Percentiles rank a stretch among this genome's conserved stretches.
phyloP scores from a whole-genome alignment of 1,140 invertebrate species.

The Apis laboriosa region DNA sequence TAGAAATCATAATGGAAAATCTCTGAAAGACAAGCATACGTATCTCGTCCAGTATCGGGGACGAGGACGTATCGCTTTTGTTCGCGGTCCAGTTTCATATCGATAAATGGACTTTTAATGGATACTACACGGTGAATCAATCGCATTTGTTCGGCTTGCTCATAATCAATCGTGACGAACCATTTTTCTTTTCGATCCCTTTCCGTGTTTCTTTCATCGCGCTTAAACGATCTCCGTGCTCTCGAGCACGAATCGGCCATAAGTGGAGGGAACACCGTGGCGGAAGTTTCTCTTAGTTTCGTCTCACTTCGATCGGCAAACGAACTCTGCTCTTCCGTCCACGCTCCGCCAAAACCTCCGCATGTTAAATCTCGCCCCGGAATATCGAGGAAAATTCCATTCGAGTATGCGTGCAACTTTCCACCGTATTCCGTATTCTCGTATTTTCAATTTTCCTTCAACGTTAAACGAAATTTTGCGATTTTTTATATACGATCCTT shows the following conservation, averaged over 20 bases:
- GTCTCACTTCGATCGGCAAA: neutral
- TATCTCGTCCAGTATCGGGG: conserved; percentile 36
- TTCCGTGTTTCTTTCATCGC: neutral
- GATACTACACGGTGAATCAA: conserved; percentile 39
- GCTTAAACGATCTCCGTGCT: neutral
- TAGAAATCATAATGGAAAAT: neutral
- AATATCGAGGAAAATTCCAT: conserved; percentile 7
- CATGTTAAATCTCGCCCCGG: neutral
- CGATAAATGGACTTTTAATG: conserved; percentile 64
- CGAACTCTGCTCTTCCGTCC: neutral
- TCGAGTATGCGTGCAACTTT: neutral
- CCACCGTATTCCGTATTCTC: neutral
- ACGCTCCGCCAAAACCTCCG: neutral
- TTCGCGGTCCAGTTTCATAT: conserved; percentile 28
- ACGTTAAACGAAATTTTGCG: neutral
- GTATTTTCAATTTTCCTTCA: too few species aligned
- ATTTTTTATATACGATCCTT: too few species aligned
- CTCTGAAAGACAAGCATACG: conserved; percentile 20
- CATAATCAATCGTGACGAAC: conserved; percentile 61
- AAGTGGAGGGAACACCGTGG: neutral
- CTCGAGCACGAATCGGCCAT: neutral
- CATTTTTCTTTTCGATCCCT: conserved; percentile 52
- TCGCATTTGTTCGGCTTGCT: conserved; percentile 47
- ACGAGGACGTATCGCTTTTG: conserved; percentile 40
- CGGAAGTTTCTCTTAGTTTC: neutral